phyloP scores from a whole-genome alignment of 2,113 vertebrate genomes.

The Siniperca chuatsi region DNA sequence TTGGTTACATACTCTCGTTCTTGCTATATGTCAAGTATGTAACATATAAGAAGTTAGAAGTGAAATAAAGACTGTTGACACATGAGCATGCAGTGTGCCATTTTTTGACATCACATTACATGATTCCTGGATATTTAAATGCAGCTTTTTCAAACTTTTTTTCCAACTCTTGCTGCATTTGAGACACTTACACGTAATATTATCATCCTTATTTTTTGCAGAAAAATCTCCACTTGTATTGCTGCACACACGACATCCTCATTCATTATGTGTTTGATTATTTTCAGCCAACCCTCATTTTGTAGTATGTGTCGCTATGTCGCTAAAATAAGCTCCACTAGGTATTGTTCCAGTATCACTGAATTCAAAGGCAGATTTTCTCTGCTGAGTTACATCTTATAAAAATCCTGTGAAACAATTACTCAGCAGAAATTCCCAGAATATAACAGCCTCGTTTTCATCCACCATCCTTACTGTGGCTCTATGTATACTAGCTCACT shows the following conservation, averaged over 20 bases:
- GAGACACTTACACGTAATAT: not conserved
- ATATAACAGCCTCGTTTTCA: not conserved
- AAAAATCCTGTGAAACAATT: slow-evolving; percentile 26
- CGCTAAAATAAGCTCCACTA: not conserved
- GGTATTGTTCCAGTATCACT: slow-evolving; percentile 10
- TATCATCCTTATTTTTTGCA: not conserved
- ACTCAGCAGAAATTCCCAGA: slow-evolving; percentile 14
- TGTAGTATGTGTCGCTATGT: not conserved
- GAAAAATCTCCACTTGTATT: not conserved
- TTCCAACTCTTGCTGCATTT: not conserved
- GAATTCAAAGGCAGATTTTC: slow-evolving; percentile 25
- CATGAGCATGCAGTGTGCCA: not conserved
- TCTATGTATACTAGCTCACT: not conserved
- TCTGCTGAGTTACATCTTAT: not conserved
- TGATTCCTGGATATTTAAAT: not conserved
- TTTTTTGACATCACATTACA: not conserved
- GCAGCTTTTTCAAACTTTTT: not conserved
- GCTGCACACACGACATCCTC: not conserved
- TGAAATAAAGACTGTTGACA: not conserved
- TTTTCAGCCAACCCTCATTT: not conserved
- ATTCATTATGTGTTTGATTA: slow-evolving; percentile 2
- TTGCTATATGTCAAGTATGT: not conserved
- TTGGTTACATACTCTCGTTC: not conserved
- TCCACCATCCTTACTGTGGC: not conserved
- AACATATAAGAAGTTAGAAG: not conserved